Conservation (phyloP, 2,797 vertebrate species). For the Danionella dracula region DNA sequence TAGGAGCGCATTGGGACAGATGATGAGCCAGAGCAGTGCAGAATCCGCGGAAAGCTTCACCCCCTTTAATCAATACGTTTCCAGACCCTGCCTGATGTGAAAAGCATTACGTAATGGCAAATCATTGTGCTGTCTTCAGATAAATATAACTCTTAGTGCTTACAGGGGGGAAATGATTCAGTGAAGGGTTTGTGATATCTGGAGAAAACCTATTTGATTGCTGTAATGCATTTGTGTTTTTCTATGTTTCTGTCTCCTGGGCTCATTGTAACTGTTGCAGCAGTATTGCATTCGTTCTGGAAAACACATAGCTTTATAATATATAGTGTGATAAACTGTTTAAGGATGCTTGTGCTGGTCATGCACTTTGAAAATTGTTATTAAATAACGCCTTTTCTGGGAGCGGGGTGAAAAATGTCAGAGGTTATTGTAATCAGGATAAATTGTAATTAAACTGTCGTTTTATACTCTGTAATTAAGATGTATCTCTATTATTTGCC, state of each 20-base stretch:
- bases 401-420: too few species aligned
- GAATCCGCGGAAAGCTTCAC: slow-evolving; percentile 1
- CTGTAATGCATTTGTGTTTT: slow-evolving; percentile 12
- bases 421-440: too few species aligned
- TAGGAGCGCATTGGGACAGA: not conserved
- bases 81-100: slow-evolving; percentile 13
- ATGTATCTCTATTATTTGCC: too few species aligned
- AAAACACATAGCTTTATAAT: not conserved
- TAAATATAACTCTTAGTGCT: slow-evolving; percentile 33
- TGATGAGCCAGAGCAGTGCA: not conserved
- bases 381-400: too few species aligned
- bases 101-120: slow-evolving; percentile 16
- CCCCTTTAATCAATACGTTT: slow-evolving; percentile 12
- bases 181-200: slow-evolving; percentile 18
- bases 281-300: not conserved
- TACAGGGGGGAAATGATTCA: slow-evolving; percentile 13
- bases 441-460: too few species aligned
- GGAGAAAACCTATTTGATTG: slow-evolving; percentile 3
- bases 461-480: too few species aligned
- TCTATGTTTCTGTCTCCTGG: not conserved
- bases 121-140: slow-evolving; percentile 23
- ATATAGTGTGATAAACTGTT: not conserved
- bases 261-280: slow-evolving; percentile 4
- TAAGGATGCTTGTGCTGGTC: not conserved
- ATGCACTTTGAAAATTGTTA: too few species aligned